Base-by-base conservation (phyloP, 2,888 invertebrate species). In the Nomada ruficornis region DNA sequence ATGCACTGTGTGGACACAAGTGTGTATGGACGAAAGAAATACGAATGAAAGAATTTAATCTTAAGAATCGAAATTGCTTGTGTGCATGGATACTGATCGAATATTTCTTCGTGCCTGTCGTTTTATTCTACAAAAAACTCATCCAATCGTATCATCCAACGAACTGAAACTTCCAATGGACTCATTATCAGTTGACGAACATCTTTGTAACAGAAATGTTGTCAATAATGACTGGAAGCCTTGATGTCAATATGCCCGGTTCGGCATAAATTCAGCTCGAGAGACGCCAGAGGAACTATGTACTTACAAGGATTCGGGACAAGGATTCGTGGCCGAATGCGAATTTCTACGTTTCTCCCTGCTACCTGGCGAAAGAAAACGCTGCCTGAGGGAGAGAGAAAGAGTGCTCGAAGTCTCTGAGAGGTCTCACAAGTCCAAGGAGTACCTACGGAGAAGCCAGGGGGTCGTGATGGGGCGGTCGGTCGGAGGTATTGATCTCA, bases 401-500 rank as follows among this genome's bases (percentile, higher is more conserved):
- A 44, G 70, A 81, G 72, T 64, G 57, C 70, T 75, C 62, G 42
- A 71, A 23, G 83, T 85, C 85, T 74, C 75, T 54, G 83, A 83
- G 82, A 86, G 82, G 83, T 84, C 87, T 86, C 87, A 55, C 63
- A 55, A 87, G 88, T 88, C 89, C 78, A 87, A 86, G 86, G 90
- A 91, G 88, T 89, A 36, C 84, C 80, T 85, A 86, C 87, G 87
- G 85, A 87, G 89, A 78, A 86, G 69, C 71, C 78, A 77, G 83
- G 86, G 86, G 85, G 84, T 78, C 81, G 86, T 83, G 91, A 87
- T 87, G 84, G 89, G 87, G 83, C 81, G 89, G 86, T 89, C 79
- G 90, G 91, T 92, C 90, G 92, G 91, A 92, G 92, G 93, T 94
- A 94, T 94, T 94, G 94, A 94, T 94, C 93, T 92, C 91, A 92